Evolutionary conservation across 2,797 vertebrate species (phyloP).

Genomic region (Adrianichthys oophorus): DNA sequence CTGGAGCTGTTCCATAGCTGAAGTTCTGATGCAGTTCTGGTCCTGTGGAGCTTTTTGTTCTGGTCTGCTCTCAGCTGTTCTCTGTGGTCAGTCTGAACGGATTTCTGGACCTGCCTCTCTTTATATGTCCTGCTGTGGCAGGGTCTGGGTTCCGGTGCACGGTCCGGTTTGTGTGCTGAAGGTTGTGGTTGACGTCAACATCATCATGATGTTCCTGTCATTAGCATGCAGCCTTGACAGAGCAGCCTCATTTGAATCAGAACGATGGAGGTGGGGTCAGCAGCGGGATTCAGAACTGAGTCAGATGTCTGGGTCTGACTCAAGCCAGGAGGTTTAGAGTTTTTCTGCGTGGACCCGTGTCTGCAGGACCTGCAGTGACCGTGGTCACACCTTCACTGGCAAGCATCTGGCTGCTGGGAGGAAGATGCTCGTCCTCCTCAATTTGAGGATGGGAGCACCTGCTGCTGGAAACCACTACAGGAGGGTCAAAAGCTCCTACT

Average conservation of each 20-base stretch:
- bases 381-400: too few relatives aligned
- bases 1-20: conserved; percentile 68
- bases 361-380: too few relatives aligned
- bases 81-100: conserved; percentile 10
- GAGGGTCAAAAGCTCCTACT: too few relatives aligned
- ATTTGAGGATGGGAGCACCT: too few relatives aligned
- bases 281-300: too few relatives aligned
- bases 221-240: conserved; percentile 67
- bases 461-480: too few relatives aligned
- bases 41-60: neutral
- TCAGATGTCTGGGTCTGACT: too few relatives aligned
- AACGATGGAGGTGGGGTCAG: neutral
- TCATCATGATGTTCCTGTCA: conserved; percentile 30
- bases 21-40: neutral
- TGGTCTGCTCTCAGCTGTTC: neutral
- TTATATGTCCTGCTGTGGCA: conserved; percentile 41
- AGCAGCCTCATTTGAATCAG: conserved; percentile 27
- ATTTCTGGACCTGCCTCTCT: conserved; percentile 25
- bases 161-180: neutral
- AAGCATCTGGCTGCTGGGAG: too few relatives aligned
- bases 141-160: neutral
- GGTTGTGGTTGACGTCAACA: conserved; percentile 8
- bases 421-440: too few relatives aligned
- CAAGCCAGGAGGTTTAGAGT: too few relatives aligned
- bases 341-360: too few relatives aligned